phyloP scores from a whole-genome alignment of 2,797 vertebrate genomes.

The Novumbra hubbsi region DNA sequence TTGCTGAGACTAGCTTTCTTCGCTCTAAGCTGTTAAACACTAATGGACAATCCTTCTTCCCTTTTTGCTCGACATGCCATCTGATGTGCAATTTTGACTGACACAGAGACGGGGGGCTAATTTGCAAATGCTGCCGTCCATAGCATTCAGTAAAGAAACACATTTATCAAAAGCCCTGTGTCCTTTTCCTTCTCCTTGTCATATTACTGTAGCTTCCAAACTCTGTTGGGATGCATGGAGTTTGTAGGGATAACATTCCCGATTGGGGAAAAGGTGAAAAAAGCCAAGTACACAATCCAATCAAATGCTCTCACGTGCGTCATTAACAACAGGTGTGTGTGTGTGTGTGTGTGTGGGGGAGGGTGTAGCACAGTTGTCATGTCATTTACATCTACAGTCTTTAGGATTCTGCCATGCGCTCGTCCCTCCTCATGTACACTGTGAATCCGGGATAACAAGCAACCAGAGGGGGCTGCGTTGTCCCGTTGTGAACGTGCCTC shows the following conservation, averaged over 20 bases:
- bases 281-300: not conserved
- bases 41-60: constrained; percentile 65
- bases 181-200: constrained; percentile 55
- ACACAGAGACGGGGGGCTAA: constrained; percentile 46
- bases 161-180: constrained; percentile 59
- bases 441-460: too few relatives aligned
- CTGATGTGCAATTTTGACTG: constrained; percentile 57
- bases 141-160: constrained; percentile 46
- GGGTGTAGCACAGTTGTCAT: too few relatives aligned
- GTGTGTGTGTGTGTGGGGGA: too few relatives aligned
- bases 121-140: constrained; percentile 58
- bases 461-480: too few relatives aligned
- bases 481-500: too few relatives aligned
- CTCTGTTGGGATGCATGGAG: constrained; percentile 38
- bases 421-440: too few relatives aligned
- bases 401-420: too few relatives aligned
- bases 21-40: constrained; percentile 54
- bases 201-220: constrained; percentile 37
- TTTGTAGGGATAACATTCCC: constrained; percentile 35
- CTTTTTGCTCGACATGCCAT: constrained; percentile 44
- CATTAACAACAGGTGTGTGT: too few relatives aligned
- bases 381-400: too few relatives aligned
- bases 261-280: not conserved
- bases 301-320: not conserved
- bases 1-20: constrained; percentile 58